phyloP scores from a whole-genome alignment of 2,113 vertebrate species.

The Bostrychus sinensis region DNA sequence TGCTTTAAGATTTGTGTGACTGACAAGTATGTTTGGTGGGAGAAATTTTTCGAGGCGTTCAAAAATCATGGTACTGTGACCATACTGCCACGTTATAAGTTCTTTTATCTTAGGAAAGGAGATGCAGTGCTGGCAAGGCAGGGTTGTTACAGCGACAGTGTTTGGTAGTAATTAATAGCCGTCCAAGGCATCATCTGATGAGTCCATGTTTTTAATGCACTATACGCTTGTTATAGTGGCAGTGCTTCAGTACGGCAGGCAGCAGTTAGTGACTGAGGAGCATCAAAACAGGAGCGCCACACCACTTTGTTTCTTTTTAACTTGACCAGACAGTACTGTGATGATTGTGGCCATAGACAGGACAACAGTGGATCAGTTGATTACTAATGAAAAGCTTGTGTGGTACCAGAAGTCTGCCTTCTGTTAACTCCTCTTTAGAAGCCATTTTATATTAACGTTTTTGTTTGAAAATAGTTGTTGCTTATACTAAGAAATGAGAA shows the following conservation, averaged over 20 bases:
- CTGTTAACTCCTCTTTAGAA: neutral
- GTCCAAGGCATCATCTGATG: constrained; percentile 43
- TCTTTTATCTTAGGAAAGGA: constrained; percentile 32
- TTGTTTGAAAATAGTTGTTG: neutral
- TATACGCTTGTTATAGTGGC: constrained; percentile 23
- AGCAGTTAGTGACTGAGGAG: constrained; percentile 15
- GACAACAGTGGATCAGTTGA: constrained; percentile 12
- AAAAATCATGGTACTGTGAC: constrained; percentile 54
- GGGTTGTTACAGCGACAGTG: constrained; percentile 24
- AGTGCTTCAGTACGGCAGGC: constrained; percentile 5
- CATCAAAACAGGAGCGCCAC: constrained; percentile 18
- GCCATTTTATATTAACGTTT: neutral
- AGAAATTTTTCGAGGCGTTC: constrained; percentile 32
- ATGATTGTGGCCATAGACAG: constrained; percentile 29
- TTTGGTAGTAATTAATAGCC: constrained; percentile 36
- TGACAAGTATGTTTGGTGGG: constrained; percentile 26
- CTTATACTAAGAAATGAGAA: too few species aligned
- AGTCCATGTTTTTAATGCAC: constrained; percentile 48
- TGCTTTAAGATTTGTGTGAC: constrained; percentile 35
- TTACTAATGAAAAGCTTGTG: neutral
- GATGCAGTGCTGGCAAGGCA: constrained; percentile 23
- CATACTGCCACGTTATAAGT: constrained; percentile 51
- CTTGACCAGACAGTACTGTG: constrained; percentile 35
- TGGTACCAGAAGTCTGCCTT: neutral
- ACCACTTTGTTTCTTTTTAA: constrained; percentile 37